Base-by-base conservation (phyloP, 2,888 invertebrate species). In the Zygothrica quintamaculata region DNA sequence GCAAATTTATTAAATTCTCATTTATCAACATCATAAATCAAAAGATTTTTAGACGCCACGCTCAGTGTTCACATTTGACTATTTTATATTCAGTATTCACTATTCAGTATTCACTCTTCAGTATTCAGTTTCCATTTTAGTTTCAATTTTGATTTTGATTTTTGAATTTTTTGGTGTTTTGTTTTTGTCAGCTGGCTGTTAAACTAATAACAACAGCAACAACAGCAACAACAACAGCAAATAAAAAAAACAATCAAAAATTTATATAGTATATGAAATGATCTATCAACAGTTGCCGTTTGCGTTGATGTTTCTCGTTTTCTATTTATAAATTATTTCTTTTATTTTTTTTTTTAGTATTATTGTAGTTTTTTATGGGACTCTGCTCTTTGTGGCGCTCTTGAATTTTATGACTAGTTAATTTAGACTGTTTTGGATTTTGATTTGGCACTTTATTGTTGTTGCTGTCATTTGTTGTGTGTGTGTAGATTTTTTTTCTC, bases 271-370 rank as follows among this genome's bases (percentile, higher is more conserved):
- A 58, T 69, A 58, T 84, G 44, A 71, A 84, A 80, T 84, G 80
- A 81, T 86, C 87, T 81, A 86, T 81, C 87, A 81, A 84, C 80
- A 86, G 80, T 86, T 81, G 80, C 84, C 80, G 81, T 80, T 82
- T 42, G 56, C 64, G 56, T 51, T 58, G 68, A 47, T 76, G 52
- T 61, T 62, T 70, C 62, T 66, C 52, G 74, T 52, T 74, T 53
- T 47, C 13, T 51, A 42, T 48, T 3, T 22, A 25, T 55, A n/a
- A n/a, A n/a, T n/a, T n/a, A n/a, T n/a, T n/a, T n/a, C n/a, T n/a
- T n/a, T n/a, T n/a, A 9, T 31, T 33, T 39, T 53, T 4, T 55
- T n/a, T 39, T 12, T 18, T 43, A 6, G 7, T 31, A 13, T 22
- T 26, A 11, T 25, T 26, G 36, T 39, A 42, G 18, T 22, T 36